Evolutionary conservation across 53 echinoderm and acorn worm species (phyloP), one percentile per base, ranked within the genome.

Genomic region (Zoroaster sp.): DNA sequence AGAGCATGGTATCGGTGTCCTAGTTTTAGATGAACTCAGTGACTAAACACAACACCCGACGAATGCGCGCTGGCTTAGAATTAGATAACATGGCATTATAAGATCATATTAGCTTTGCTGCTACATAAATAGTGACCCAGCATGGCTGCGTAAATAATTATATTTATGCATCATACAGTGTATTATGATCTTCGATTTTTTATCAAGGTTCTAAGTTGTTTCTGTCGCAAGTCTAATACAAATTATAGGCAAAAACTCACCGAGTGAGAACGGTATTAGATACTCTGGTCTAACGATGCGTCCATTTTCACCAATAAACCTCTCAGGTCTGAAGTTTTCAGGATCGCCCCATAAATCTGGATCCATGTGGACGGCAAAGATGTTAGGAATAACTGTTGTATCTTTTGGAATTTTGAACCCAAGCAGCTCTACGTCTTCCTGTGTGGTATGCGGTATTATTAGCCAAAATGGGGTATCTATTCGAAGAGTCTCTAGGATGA

Each of bases 291-390:
- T 43, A 10, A n/a, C 20, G 36, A 83, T 45, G 6, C 35, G 34
- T 33, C 83, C 83, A 1, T 71, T 9, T 34, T 83, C 71, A 45
- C 49, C 37, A 32, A 83, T 83, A 20, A 83, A 83, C 71, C 83
- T 83, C 69, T 83, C 83, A 34, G 83, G 83, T 21, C 83, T 69
- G 71, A 83, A 83, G 69, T 70, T 70, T 37, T 83, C 83, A 10
- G 83, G 83, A 70, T 83, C 83, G 4, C 71, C 83, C 83, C 83
- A 83, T 49, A 83, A 47, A 45, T 83, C 71, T 32, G 71, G 83
- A 20, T 83, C 83, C 9, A 49, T 69, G 52, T 83, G 83, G 71
- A 70, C 83, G 28, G 82, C 82, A 34, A 28, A 42, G 38, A 83
- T 83, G 71, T 83, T 83, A 4, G 83, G 46, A n/a, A 83, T 83